Evolutionary conservation across 2,888 invertebrate genomes (phyloP).

Genomic region (Cataglyphis livida): DNA sequence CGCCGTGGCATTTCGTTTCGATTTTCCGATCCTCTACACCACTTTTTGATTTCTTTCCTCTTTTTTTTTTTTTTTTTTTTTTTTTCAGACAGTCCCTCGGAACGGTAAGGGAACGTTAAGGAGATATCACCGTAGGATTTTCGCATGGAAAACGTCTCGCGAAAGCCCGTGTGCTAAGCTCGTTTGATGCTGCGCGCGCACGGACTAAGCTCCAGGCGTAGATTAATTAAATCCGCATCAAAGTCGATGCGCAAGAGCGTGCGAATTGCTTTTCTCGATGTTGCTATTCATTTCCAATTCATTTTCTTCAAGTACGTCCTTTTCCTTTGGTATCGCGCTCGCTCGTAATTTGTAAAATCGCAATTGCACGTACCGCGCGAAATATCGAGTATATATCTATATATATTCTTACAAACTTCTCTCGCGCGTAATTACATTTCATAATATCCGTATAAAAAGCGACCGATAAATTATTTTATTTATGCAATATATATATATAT

Average conservation of each 20-base stretch:
- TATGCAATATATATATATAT: neutral
- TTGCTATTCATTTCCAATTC: slow-evolving; percentile 52
- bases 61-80: neutral
- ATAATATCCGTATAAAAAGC: neutral
- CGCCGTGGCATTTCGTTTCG: slow-evolving; percentile 38
- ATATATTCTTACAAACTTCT: slow-evolving; percentile 9
- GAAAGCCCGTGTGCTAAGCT: slow-evolving; percentile 46
- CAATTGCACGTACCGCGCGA: slow-evolving; percentile 9
- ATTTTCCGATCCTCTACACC: slow-evolving; percentile 10
- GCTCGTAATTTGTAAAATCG: slow-evolving; percentile 32
- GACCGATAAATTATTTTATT: slow-evolving; percentile 4
- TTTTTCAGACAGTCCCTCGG: slow-evolving; percentile 12
- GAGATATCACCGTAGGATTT: slow-evolving; percentile 48
- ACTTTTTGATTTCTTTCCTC: neutral
- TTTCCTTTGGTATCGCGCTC: slow-evolving; percentile 22
- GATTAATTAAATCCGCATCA: slow-evolving; percentile 56
- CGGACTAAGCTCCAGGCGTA: slow-evolving; percentile 50
- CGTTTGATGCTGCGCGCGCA: slow-evolving; percentile 52
- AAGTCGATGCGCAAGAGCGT: slow-evolving; percentile 51
- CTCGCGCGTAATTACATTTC: slow-evolving; percentile 1
- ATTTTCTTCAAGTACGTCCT: slow-evolving; percentile 46
- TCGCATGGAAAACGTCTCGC: slow-evolving; percentile 47
- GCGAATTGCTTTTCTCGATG: slow-evolving; percentile 52
- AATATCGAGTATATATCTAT: neutral
- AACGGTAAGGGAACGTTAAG: slow-evolving; percentile 16